These are phyloP conservation scores for Streblospio benedicti DNA, from an alignment of 1,140 invertebrate genomes.

Conservation along the genomic window DNA sequence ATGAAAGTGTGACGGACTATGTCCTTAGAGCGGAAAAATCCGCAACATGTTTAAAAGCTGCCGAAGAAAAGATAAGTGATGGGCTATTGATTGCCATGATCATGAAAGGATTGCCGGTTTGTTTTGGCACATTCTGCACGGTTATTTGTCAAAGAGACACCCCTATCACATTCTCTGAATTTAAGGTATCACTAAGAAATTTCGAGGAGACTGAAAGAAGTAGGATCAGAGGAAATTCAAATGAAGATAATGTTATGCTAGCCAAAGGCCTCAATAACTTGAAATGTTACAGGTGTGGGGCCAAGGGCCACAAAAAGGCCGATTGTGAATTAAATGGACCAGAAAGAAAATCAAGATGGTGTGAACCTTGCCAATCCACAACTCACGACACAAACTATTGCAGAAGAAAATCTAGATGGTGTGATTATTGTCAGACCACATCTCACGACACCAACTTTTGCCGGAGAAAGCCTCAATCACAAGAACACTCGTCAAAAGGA, in stretches of 20 bases:
- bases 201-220: conserved; percentile 18
- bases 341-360: background rate
- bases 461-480: no score
- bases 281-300: background rate
- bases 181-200: conserved; percentile 18
- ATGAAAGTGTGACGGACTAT: conserved; percentile 19
- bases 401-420: no score
- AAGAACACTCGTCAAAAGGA: no score
- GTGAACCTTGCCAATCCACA: background rate
- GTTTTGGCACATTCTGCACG: conserved; percentile 9
- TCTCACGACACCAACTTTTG: no score
- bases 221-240: background rate
- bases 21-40: conserved; percentile 19
- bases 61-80: conserved; percentile 20
- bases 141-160: conserved; percentile 11
- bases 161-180: conserved; percentile 11
- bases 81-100: conserved; percentile 20
- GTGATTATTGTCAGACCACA: no score
- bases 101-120: conserved; percentile 19
- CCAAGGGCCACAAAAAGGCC: background rate
- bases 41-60: conserved; percentile 6
- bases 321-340: background rate
- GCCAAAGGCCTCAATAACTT: background rate
- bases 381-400: background rate
- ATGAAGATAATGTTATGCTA: background rate